Percentiles rank a stretch among this genome's conserved stretches.
These are phyloP conservation scores for Brachionus rubens DNA, from an alignment of 1,140 invertebrate species.

Conservation along the genomic window DNA sequence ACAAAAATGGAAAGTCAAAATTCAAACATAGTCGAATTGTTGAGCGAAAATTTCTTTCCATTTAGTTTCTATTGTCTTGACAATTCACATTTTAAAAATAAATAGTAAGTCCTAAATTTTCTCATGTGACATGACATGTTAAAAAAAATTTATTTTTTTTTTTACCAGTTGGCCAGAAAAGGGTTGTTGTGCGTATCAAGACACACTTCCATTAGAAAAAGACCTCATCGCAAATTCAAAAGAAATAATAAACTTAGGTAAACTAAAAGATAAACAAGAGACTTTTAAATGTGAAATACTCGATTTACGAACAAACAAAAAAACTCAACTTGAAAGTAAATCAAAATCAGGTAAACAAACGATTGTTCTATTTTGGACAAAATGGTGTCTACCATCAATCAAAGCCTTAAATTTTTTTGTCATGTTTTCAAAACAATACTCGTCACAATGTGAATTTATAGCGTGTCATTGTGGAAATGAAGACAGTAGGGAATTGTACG, in stretches of 20 bases:
- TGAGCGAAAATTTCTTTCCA: slow-evolving; percentile 56
- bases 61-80: slow-evolving; percentile 58
- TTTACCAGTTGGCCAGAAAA: slow-evolving; percentile 53
- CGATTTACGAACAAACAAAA: slow-evolving; percentile 57
- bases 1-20: slow-evolving; percentile 54
- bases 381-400: slow-evolving; percentile 51
- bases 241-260: slow-evolving; percentile 56
- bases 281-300: slow-evolving; percentile 55
- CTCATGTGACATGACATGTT: not conserved
- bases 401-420: slow-evolving; percentile 10
- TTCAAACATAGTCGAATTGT: slow-evolving; percentile 57
- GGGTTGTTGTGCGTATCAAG: slow-evolving; percentile 57
- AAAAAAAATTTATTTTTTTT: not conserved
- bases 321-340: slow-evolving; percentile 51
- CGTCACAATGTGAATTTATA: not conserved
- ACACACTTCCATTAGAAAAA: slow-evolving; percentile 53
- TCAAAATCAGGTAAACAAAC: slow-evolving; percentile 50
- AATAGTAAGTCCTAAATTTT: not conserved
- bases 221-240: slow-evolving; percentile 50
- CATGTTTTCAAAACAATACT: slow-evolving; percentile 17
- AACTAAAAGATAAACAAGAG: slow-evolving; percentile 54
- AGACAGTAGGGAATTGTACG: slow-evolving; percentile 5
- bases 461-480: slow-evolving; percentile 42
- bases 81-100: slow-evolving; percentile 38
- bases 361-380: slow-evolving; percentile 58